These are phyloP conservation scores for Sternotherus odoratus DNA, from an alignment of 2,797 vertebrate genomes.

Conservation along the genomic window DNA sequence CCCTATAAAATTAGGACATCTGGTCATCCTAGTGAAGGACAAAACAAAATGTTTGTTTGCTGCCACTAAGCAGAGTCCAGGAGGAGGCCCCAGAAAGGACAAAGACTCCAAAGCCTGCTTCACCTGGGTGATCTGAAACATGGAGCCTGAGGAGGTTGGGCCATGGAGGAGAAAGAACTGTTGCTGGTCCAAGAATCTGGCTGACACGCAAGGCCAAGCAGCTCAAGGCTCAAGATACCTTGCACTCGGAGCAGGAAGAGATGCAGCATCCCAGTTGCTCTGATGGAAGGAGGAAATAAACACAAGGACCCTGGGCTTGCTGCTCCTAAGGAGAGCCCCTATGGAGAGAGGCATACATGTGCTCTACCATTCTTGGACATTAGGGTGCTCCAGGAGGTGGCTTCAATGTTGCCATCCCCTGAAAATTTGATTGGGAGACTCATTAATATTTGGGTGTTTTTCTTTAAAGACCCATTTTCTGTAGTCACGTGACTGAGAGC, in stretches of 20 bases:
- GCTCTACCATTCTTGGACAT: neutral
- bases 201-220: neutral
- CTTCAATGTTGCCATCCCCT: neutral
- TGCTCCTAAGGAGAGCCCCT: too few species aligned
- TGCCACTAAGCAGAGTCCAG: neutral
- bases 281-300: too few species aligned
- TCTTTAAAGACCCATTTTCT: neutral
- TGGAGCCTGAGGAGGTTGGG: neutral
- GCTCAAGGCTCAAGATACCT: too few species aligned
- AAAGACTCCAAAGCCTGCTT: constrained; percentile 25
- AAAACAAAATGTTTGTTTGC: neutral
- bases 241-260: too few species aligned
- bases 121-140: neutral
- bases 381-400: neutral
- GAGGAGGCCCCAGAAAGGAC: accelerated
- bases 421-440: neutral
- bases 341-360: too few species aligned
- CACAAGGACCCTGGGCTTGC: too few species aligned
- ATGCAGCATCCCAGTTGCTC: too few species aligned
- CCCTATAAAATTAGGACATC: too few species aligned
- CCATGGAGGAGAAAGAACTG: neutral
- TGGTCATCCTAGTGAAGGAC: neutral
- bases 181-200: neutral
- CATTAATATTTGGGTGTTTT: neutral
- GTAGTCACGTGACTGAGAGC: neutral